Conservation (phyloP, 2,888 invertebrate species). For the Ligdia adustata region DNA sequence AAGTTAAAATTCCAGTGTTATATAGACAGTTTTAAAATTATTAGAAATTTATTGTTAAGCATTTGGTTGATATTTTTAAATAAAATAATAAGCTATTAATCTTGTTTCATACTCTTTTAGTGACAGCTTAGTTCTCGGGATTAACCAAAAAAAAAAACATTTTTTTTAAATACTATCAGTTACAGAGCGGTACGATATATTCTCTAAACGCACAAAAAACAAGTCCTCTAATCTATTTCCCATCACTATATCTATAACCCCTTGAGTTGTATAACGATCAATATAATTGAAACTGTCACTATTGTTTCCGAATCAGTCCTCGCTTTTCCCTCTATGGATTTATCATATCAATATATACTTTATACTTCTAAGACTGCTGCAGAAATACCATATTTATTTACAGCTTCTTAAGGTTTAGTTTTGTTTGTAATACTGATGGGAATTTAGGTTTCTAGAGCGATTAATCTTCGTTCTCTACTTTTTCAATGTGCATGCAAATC, state of each 20-base stretch:
- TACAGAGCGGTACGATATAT: no score
- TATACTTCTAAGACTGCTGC: background rate
- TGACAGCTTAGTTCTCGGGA: no score
- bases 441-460: constrained; percentile 27
- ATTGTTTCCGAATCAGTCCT: constrained; percentile 46
- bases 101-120: no score
- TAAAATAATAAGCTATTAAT: no score
- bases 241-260: constrained; percentile 14
- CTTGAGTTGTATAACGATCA: constrained; percentile 25
- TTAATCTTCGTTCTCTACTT: constrained; percentile 26
- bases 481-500: constrained; percentile 24
- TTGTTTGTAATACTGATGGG: background rate
- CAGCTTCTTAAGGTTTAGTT: background rate
- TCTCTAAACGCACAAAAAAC: no score
- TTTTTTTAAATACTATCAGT: no score
- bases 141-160: no score
- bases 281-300: constrained; percentile 43
- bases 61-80: no score
- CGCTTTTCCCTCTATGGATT: constrained; percentile 41
- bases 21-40: no score
- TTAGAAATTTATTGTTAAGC: no score
- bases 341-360: background rate
- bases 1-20: no score
- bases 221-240: constrained; percentile 2
- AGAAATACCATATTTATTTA: background rate